Evolutionary conservation across 2,888 invertebrate species (phyloP).

Genomic region (Lithophane semibrunnea): DNA sequence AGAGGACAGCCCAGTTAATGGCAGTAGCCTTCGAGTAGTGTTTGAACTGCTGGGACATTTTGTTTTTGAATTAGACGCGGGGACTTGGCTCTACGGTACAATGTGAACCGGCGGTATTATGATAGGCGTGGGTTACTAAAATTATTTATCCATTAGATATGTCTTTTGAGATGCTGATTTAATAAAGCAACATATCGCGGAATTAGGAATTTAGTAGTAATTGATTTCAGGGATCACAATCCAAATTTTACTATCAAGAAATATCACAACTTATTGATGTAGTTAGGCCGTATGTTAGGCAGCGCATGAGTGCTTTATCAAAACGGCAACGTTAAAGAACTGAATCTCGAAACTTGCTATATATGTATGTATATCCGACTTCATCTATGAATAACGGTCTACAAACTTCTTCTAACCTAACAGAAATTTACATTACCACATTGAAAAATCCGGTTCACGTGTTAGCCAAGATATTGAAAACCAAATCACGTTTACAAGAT

Average conservation of each 20-base stretch:
- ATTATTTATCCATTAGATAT: constrained; percentile 7
- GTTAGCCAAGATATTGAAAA: constrained; percentile 28
- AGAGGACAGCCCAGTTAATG: constrained; percentile 63
- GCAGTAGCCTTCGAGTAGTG: constrained; percentile 61
- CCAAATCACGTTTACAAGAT: constrained; percentile 25
- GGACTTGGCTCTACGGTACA: constrained; percentile 32
- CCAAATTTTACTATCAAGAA: too few relatives aligned
- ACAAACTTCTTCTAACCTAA: constrained; percentile 16
- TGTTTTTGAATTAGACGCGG: constrained; percentile 58
- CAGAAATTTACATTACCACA: constrained; percentile 24
- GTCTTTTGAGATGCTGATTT: not conserved
- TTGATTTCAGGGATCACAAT: not conserved
- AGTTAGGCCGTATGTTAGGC: too few relatives aligned
- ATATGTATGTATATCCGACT: not conserved
- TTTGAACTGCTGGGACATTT: constrained; percentile 61
- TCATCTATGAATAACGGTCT: constrained; percentile 17
- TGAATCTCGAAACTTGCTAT: not conserved
- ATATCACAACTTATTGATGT: too few relatives aligned
- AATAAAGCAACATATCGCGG: not conserved
- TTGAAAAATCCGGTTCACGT: constrained; percentile 22
- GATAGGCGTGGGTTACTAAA: not conserved
- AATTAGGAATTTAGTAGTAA: not conserved
- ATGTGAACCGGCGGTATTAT: constrained; percentile 11
- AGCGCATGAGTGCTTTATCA: not conserved
- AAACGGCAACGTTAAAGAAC: not conserved